Percentiles rank a stretch among this genome's conserved stretches.
Conservation (phyloP, 1,140 invertebrate species). For the Wiebesia pumilae region DNA sequence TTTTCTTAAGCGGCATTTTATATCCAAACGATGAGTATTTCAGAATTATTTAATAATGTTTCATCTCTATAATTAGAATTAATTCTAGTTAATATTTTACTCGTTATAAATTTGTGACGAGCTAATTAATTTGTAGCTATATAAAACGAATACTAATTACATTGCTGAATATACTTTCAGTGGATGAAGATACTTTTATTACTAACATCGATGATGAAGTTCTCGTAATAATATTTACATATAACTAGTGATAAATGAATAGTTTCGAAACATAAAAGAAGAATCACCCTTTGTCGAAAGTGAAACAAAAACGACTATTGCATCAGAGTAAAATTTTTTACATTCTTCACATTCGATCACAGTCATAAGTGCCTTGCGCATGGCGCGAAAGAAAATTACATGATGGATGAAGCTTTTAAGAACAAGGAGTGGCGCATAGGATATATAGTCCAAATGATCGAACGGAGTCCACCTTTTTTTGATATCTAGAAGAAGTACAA, state of each 20-base stretch:
- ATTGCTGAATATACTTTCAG: neutral
- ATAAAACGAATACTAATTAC: neutral
- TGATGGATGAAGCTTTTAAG: slow-evolving; percentile 41
- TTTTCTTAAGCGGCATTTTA: too few relatives aligned
- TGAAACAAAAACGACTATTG: neutral
- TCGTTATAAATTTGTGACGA: neutral
- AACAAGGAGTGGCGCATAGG: neutral
- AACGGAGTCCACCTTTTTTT: neutral
- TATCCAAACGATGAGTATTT: neutral
- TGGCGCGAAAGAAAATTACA: slow-evolving; percentile 10
- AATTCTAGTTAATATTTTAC: neutral
- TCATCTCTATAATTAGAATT: neutral
- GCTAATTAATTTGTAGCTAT: neutral
- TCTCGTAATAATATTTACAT: neutral
- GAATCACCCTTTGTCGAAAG: neutral
- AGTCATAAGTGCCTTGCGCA: neutral
- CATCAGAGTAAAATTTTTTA: slow-evolving; percentile 2
- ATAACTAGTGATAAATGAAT: neutral
- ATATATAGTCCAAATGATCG: slow-evolving; percentile 33
- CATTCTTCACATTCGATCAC: slow-evolving; percentile 25
- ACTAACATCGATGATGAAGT: neutral
- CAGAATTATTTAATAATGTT: neutral
- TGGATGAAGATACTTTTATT: neutral
- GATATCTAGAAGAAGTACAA: neutral
- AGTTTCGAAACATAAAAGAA: neutral